phyloP scores from a whole-genome alignment of 2,888 invertebrate species.

The Griposia aprilina region DNA sequence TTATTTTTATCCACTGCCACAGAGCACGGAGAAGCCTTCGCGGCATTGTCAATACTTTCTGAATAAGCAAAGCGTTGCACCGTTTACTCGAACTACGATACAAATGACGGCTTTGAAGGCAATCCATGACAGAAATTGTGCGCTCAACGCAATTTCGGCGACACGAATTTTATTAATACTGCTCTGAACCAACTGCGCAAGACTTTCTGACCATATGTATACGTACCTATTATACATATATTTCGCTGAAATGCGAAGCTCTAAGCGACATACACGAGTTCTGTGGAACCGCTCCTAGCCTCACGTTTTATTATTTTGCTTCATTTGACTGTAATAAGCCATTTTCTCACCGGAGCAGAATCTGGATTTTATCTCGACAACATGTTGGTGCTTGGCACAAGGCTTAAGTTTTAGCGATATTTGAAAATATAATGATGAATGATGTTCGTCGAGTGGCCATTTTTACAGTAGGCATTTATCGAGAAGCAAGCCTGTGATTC shows the following conservation, averaged over 20 bases:
- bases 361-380: constrained; percentile 61
- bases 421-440: not conserved
- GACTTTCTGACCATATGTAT: not conserved
- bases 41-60: too few relatives aligned
- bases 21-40: too few relatives aligned
- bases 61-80: too few relatives aligned
- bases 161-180: not conserved
- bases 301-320: constrained; percentile 60
- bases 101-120: too few relatives aligned
- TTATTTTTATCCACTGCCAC: too few relatives aligned
- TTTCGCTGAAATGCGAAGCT: not conserved
- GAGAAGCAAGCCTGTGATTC: too few relatives aligned
- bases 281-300: not conserved
- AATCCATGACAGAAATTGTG: too few relatives aligned
- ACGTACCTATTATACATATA: not conserved
- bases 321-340: constrained; percentile 66
- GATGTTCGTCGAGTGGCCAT: too few relatives aligned
- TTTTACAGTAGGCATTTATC: too few relatives aligned
- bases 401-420: not conserved
- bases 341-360: constrained; percentile 60
- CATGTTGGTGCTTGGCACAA: constrained; percentile 28
- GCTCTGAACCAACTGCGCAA: not conserved
- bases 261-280: not conserved
- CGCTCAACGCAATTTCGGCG: too few relatives aligned
- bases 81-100: too few relatives aligned